phyloP scores from a whole-genome alignment of 1,140 invertebrate species.

The Camponotus pennsylvanicus region DNA sequence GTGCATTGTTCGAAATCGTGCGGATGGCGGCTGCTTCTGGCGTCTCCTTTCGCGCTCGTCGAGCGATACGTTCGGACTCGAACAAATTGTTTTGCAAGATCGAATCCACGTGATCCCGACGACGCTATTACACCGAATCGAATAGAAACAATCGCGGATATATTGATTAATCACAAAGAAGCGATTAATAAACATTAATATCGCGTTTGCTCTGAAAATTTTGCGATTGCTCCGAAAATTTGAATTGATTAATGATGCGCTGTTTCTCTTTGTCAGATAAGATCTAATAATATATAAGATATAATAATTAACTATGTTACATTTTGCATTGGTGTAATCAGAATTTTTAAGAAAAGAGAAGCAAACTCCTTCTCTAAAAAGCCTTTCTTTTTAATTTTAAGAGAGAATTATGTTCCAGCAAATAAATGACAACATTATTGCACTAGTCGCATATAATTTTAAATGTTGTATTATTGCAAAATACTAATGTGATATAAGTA shows the following conservation, averaged over 20 bases:
- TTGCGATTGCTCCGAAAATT: background rate
- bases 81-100: background rate
- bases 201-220: background rate
- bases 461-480: too few species aligned
- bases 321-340: background rate
- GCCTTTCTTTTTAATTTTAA: too few species aligned
- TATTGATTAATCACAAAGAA: background rate
- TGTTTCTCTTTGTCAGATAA: background rate
- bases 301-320: background rate
- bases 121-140: background rate
- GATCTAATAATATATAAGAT: background rate
- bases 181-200: background rate
- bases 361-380: too few species aligned
- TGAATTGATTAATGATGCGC: background rate
- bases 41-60: background rate
- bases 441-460: too few species aligned
- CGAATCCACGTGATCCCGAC: slow-evolving; percentile 20
- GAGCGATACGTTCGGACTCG: background rate
- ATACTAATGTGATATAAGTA: too few species aligned
- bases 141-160: background rate
- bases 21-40: slow-evolving; percentile 1
- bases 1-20: background rate
- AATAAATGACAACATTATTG: too few species aligned
- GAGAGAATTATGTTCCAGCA: too few species aligned
- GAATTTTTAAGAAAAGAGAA: background rate